Evolutionary conservation across 2,888 invertebrate genomes (phyloP).

Genomic region (Ctenicera cuprea): DNA sequence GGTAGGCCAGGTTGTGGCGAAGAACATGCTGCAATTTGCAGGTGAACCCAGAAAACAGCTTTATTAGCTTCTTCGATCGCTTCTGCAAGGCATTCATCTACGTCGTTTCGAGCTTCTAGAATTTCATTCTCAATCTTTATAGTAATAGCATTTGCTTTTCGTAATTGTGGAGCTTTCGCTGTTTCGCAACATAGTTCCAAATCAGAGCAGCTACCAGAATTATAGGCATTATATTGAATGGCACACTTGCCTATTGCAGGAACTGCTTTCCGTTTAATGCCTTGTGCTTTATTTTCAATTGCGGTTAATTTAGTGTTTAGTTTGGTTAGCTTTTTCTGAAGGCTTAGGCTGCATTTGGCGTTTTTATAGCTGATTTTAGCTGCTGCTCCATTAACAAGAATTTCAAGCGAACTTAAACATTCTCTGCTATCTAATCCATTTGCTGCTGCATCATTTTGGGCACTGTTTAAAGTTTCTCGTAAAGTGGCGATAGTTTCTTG

Average conservation of each 20-base stretch:
- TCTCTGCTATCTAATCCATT: background rate
- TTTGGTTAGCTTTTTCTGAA: background rate
- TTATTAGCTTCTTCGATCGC: background rate
- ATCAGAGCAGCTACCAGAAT: background rate
- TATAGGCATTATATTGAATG: background rate
- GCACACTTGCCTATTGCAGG: slow-evolving; percentile 24
- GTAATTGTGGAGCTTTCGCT: background rate
- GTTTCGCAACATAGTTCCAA: slow-evolving; percentile 21
- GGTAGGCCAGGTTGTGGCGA: background rate
- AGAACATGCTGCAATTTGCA: background rate
- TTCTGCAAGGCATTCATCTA: slow-evolving; percentile 18
- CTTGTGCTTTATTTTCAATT: slow-evolving; percentile 7
- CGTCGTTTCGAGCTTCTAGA: slow-evolving; percentile 2
- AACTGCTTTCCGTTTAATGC: slow-evolving; percentile 13
- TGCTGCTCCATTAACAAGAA: background rate
- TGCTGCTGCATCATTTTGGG: background rate
- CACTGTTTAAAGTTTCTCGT: background rate
- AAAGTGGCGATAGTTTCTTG: background rate
- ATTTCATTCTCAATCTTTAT: slow-evolving; percentile 9
- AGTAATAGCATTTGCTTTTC: slow-evolving; percentile 1
- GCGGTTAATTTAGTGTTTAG: background rate
- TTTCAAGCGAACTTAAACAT: background rate
- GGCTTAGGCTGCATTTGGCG: background rate
- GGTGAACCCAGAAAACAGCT: background rate
- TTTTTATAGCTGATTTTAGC: slow-evolving; percentile 5